These are phyloP conservation scores for Brienomyrus longianalis DNA, from an alignment of 2,113 vertebrate genomes.

Conservation along the genomic window DNA sequence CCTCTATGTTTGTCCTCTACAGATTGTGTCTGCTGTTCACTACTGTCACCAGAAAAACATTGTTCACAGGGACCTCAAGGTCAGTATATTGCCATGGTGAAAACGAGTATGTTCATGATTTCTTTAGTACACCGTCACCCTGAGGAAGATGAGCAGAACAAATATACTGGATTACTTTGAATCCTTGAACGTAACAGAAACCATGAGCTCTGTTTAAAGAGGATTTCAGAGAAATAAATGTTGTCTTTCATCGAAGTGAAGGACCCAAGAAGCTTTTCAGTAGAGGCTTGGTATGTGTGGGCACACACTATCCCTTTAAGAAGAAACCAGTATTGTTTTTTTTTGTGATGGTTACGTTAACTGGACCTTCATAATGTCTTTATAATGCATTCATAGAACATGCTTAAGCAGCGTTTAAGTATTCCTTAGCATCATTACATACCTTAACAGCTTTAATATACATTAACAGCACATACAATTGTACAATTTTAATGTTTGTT, in stretches of 20 bases:
- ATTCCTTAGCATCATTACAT: not conserved
- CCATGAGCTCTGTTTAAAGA: not conserved
- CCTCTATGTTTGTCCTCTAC: not conserved
- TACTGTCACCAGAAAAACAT: slow-evolving; percentile 86
- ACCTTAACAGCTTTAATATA: not conserved
- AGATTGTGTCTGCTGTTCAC: slow-evolving; percentile 77
- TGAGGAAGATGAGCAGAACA: not conserved
- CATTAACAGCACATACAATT: too few relatives aligned
- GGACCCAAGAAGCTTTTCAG: not conserved
- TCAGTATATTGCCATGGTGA: slow-evolving; percentile 37
- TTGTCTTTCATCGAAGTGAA: not conserved
- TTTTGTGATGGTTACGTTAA: not conserved
- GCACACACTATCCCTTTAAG: not conserved
- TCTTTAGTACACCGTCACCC: not conserved
- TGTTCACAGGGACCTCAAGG: slow-evolving; percentile 82
- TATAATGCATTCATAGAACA: not conserved
- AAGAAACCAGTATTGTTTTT: not conserved
- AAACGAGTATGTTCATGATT: not conserved
- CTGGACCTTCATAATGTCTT: not conserved
- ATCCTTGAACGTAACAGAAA: not conserved
- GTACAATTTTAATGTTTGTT: too few relatives aligned
- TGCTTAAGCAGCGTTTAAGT: not conserved
- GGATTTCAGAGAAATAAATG: slow-evolving; percentile 5
- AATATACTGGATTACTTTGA: not conserved
- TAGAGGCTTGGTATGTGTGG: not conserved